phyloP scores from a whole-genome alignment of 2,888 invertebrate species.

The Rapana venosa region DNA sequence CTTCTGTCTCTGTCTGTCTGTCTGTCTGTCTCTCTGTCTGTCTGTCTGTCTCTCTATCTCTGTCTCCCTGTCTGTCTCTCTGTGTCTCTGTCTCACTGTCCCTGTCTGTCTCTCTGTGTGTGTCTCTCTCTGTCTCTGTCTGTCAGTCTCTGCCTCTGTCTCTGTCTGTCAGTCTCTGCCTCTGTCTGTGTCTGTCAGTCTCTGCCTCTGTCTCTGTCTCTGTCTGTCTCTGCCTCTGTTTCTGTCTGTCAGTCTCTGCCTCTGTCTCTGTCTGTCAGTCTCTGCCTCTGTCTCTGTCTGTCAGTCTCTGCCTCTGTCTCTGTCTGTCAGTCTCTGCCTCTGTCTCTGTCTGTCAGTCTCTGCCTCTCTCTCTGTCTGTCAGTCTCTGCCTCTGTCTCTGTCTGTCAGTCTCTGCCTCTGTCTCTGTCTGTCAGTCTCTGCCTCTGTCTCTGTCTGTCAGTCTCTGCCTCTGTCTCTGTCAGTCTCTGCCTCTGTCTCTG shows the following conservation, averaged over 20 bases:
- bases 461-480: neutral
- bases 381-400: neutral
- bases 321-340: too few species aligned
- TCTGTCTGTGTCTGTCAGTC: too few species aligned
- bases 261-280: neutral
- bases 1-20: neutral
- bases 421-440: neutral
- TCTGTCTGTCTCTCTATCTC: neutral
- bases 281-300: neutral
- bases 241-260: neutral
- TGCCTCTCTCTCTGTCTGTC: neutral
- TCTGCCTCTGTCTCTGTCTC: neutral
- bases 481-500: neutral
- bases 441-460: neutral
- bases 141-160: neutral
- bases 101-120: neutral
- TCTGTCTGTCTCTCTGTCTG: neutral
- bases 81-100: neutral
- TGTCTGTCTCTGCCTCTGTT: neutral
- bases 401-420: too few species aligned
- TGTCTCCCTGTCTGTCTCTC: too few species aligned
- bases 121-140: neutral
- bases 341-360: neutral
- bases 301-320: neutral
- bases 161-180: neutral